These are phyloP conservation scores for Girardinus metallicus DNA, from an alignment of 2,797 vertebrate genomes.

Conservation along the genomic window DNA sequence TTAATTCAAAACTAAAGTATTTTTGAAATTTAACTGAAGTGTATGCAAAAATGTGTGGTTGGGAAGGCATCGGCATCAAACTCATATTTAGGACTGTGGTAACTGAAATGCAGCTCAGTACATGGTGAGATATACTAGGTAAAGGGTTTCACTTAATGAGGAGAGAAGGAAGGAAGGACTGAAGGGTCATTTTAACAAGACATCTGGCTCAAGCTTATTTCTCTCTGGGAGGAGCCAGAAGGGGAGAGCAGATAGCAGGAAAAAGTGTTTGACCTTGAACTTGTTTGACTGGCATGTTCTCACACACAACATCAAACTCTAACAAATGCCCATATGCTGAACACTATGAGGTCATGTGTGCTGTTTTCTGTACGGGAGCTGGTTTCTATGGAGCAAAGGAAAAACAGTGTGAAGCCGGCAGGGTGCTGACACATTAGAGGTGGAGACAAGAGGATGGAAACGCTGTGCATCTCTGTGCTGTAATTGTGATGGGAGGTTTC, in stretches of 20 bases:
- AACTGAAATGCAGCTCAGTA: slow-evolving; percentile 54
- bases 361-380: slow-evolving; percentile 26
- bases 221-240: slow-evolving; percentile 49
- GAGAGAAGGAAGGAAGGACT: slow-evolving; percentile 62
- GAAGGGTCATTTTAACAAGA: slow-evolving; percentile 70
- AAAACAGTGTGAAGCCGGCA: slow-evolving; percentile 57
- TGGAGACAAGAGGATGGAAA: slow-evolving; percentile 61
- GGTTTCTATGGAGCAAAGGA: slow-evolving; percentile 39
- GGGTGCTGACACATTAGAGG: slow-evolving; percentile 59
- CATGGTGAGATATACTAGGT: slow-evolving; percentile 59
- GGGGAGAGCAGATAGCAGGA: slow-evolving; percentile 40
- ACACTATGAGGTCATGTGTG: slow-evolving; percentile 46
- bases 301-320: slow-evolving; percentile 42
- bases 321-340: slow-evolving; percentile 29
- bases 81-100: slow-evolving; percentile 33
- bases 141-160: slow-evolving; percentile 67
- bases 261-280: slow-evolving; percentile 71
- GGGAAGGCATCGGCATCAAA: slow-evolving; percentile 12
- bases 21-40: background rate
- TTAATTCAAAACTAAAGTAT: background rate
- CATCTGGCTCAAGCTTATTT: slow-evolving; percentile 71
- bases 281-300: slow-evolving; percentile 61
- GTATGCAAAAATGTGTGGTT: slow-evolving; percentile 13
- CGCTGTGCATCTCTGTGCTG: slow-evolving; percentile 55
- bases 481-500: slow-evolving; percentile 31